phyloP scores from a whole-genome alignment of 2,113 vertebrate species.

The Sinocyclocheilus anophthalmus region DNA sequence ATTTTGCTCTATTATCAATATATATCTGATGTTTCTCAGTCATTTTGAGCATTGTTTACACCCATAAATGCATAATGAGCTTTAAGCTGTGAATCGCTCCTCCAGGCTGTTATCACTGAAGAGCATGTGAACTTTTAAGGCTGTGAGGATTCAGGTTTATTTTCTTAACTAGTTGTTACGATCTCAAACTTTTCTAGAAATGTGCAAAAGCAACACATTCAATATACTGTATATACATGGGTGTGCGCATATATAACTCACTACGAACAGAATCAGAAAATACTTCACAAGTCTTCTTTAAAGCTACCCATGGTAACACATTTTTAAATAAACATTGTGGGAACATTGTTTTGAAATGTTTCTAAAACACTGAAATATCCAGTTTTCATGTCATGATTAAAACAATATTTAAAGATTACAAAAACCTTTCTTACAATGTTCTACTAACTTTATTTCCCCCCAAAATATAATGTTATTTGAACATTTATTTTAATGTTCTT shows the following conservation, averaged over 20 bases:
- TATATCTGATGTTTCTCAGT: not conserved
- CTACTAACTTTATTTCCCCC: no score
- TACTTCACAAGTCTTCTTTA: no score
- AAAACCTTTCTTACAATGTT: no score
- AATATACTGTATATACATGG: not conserved
- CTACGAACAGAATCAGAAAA: no score
- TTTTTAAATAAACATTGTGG: no score
- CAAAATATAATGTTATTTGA: no score
- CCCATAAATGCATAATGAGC: not conserved
- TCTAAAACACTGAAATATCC: no score
- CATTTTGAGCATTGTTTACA: not conserved
- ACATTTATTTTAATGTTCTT: no score
- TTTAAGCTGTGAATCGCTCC: not conserved
- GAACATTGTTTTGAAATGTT: no score
- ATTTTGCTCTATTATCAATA: constrained; percentile 4
- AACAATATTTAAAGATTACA: no score
- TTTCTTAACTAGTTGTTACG: not conserved
- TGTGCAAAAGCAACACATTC: not conserved
- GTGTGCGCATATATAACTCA: not conserved
- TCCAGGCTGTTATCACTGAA: not conserved
- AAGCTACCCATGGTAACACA: no score
- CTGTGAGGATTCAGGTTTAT: not conserved
- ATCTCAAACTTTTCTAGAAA: not conserved
- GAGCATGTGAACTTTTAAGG: not conserved
- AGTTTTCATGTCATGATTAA: no score